A percentile compares a stretch with the other conserved stretches of the same genome.
Evolutionary conservation across 2,888 invertebrate genomes (phyloP).

Genomic region (Cylindroiulus punctatus): DNA sequence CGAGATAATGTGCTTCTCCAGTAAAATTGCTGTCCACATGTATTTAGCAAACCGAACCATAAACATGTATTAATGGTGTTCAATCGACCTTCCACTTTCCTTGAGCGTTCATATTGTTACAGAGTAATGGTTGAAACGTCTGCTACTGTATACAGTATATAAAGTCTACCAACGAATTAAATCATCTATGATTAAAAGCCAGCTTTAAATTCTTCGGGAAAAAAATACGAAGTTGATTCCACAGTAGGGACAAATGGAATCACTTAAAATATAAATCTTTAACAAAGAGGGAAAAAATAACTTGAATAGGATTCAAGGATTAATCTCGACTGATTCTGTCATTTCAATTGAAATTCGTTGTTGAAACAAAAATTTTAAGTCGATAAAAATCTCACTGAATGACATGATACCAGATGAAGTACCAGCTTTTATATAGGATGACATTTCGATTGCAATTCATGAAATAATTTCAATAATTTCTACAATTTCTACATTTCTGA

Average conservation of each 20-base stretch:
- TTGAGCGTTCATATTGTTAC: background rate
- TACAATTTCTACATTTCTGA: no score
- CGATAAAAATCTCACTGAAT: no score
- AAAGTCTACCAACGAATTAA: background rate
- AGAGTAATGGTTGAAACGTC: no score
- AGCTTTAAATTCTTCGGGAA: background rate
- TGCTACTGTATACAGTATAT: background rate
- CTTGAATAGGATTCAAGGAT: no score
- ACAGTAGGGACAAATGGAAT: background rate
- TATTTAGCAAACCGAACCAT: background rate
- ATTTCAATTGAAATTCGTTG: no score
- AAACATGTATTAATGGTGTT: background rate
- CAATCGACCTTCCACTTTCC: background rate
- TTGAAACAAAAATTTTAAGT: no score
- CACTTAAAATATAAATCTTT: conserved; percentile 5
- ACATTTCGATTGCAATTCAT: no score
- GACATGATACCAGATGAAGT: no score
- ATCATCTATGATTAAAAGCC: conserved; percentile 18
- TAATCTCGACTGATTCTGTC: no score
- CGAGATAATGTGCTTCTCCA: no score
- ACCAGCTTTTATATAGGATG: no score
- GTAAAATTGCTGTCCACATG: background rate
- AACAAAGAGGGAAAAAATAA: background rate
- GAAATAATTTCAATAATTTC: no score
- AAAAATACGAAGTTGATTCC: conserved; percentile 6